These are phyloP conservation scores for Pluvialis apricaria DNA, from an alignment of 2,113 vertebrate species.

Conservation along the genomic window DNA sequence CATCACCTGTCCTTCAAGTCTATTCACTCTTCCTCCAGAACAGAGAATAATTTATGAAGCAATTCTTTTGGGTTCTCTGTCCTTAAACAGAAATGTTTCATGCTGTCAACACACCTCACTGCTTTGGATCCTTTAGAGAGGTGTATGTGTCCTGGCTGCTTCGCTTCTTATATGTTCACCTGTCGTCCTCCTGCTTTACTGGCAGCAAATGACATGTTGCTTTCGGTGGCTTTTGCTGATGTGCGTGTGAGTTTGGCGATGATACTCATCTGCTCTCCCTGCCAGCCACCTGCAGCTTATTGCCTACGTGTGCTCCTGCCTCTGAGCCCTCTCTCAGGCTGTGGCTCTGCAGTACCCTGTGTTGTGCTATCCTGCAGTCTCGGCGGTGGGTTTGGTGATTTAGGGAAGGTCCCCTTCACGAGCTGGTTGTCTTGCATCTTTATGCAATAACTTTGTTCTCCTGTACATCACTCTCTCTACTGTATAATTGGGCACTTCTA, in stretches of 20 bases:
- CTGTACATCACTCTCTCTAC: fast-evolving
- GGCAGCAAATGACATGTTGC: not conserved
- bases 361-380: not conserved
- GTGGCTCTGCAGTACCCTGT: not conserved
- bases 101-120: not conserved
- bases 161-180: not conserved
- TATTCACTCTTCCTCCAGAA: slow-evolving; percentile 41
- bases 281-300: not conserved
- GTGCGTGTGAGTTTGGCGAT: not conserved
- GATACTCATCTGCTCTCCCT: not conserved
- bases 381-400: not conserved
- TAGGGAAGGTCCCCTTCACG: not conserved
- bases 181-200: not conserved
- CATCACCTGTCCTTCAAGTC: slow-evolving; percentile 66
- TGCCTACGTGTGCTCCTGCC: fast-evolving
- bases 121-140: not conserved
- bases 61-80: not conserved
- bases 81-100: not conserved
- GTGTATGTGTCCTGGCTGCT: not conserved
- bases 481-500: not conserved
- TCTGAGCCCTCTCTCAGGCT: fast-evolving
- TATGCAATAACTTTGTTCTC: not conserved
- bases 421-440: not conserved
- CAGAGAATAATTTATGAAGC: slow-evolving; percentile 38
- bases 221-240: not conserved